These are phyloP conservation scores for Plutella xylostella DNA, from an alignment of 2,888 invertebrate genomes.

Conservation along the genomic window DNA sequence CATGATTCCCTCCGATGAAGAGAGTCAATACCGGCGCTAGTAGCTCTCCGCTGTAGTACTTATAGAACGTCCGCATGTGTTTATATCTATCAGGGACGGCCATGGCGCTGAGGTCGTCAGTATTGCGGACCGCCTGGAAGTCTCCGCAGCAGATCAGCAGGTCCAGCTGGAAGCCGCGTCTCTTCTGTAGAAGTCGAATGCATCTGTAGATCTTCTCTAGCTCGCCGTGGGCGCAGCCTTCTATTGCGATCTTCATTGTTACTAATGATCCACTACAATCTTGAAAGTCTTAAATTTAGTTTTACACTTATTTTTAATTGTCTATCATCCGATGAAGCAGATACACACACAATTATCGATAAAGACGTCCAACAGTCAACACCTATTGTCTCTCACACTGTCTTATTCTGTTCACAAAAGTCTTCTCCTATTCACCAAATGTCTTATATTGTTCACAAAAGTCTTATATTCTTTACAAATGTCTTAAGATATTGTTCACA, in stretches of 20 bases:
- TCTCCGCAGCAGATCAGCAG: slow-evolving; percentile 97
- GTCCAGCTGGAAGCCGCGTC: slow-evolving; percentile 84
- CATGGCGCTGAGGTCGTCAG: slow-evolving; percentile 90
- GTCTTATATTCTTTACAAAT: too few relatives aligned
- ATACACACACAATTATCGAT: too few relatives aligned
- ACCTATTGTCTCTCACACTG: too few relatives aligned
- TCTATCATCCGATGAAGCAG: too few relatives aligned
- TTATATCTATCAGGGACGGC: slow-evolving; percentile 93
- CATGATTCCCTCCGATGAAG: slow-evolving; percentile 99
- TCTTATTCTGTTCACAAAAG: too few relatives aligned
- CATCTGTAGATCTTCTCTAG: slow-evolving; percentile 95
- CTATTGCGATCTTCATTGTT: slow-evolving; percentile 96
- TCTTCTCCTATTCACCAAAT: too few relatives aligned
- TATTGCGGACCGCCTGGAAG: slow-evolving; percentile 95
- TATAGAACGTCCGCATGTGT: slow-evolving; percentile 91
- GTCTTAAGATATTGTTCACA: too few relatives aligned
- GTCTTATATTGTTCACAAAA: too few relatives aligned
- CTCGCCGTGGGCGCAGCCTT: slow-evolving; percentile 99
- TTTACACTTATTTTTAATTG: too few relatives aligned
- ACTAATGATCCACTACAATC: too few relatives aligned
- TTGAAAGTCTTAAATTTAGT: too few relatives aligned
- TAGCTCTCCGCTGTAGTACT: slow-evolving; percentile 95
- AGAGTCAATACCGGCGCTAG: slow-evolving; percentile 91
- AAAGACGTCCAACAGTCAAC: too few relatives aligned
- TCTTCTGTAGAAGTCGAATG: slow-evolving; percentile 79